Conservation (phyloP, 2,797 vertebrate species). For the Somateria mollissima region DNA sequence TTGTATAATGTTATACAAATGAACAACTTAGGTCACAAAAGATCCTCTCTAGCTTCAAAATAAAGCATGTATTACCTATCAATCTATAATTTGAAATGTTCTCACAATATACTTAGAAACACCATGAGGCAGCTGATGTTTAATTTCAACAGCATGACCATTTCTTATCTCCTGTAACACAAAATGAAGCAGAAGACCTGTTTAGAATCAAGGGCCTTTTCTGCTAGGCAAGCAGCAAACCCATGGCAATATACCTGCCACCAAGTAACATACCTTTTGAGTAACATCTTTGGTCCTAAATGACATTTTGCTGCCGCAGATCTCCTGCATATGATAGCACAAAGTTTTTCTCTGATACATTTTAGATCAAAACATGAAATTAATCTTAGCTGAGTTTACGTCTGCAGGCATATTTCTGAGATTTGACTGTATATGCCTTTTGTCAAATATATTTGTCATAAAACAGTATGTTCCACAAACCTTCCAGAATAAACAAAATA, state of each 20-base stretch:
- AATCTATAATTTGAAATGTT: not conserved
- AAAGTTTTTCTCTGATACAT: not conserved
- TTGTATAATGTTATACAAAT: not conserved
- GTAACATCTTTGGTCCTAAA: not conserved
- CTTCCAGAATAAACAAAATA: constrained; percentile 16
- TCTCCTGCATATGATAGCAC: not conserved
- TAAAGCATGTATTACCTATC: not conserved
- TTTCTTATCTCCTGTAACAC: not conserved
- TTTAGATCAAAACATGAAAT: not conserved
- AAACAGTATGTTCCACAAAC: not conserved
- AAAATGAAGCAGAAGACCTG: not conserved
- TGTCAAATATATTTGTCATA: constrained; percentile 43
- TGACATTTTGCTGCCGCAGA: not conserved
- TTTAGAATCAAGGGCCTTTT: not conserved
- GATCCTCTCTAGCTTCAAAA: not conserved
- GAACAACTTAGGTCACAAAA: not conserved
- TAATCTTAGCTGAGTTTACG: not conserved
- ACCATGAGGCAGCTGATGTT: not conserved
- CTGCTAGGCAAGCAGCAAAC: not conserved
- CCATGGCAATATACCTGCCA: not conserved
- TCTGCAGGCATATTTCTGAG: not conserved
- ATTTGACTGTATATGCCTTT: constrained; percentile 10
- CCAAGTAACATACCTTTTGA: not conserved
- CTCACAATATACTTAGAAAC: not conserved
- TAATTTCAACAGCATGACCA: not conserved